Conservation (phyloP, 2,888 invertebrate genomes). For the Andrena trimmerana region DNA sequence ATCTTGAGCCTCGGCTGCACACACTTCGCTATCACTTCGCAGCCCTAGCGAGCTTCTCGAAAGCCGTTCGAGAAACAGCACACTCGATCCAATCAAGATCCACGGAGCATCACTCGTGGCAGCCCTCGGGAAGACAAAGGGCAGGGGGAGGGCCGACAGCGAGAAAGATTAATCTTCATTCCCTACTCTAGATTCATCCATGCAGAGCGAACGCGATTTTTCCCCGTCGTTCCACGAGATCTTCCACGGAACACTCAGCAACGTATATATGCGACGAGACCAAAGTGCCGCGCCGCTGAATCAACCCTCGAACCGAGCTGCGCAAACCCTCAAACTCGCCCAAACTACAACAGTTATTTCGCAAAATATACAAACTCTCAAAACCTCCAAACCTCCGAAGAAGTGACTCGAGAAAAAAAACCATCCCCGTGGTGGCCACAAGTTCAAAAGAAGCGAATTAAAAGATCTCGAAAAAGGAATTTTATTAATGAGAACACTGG, state of each 20-base stretch:
- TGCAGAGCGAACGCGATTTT: constrained; percentile 10
- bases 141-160: not conserved
- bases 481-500: no score
- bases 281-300: constrained; percentile 23
- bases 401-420: not conserved
- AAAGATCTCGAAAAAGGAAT: no score
- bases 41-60: not conserved
- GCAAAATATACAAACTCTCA: no score
- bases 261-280: constrained; percentile 4
- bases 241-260: constrained; percentile 30
- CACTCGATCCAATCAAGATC: constrained; percentile 24
- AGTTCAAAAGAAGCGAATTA: not conserved
- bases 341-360: not conserved
- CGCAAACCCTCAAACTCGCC: not conserved
- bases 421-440: not conserved
- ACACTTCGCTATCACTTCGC: constrained; percentile 14
- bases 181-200: constrained; percentile 6
- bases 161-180: constrained; percentile 36
- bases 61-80: constrained; percentile 7
- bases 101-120: not conserved
- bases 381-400: no score
- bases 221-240: constrained; percentile 47
- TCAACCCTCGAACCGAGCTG: constrained; percentile 49
- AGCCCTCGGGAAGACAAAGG: constrained; percentile 15
- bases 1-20: not conserved